Conservation (phyloP, 37 sponge, comb jelly and placozoan genomes). For the Cliona cf. orientalis region DNA sequence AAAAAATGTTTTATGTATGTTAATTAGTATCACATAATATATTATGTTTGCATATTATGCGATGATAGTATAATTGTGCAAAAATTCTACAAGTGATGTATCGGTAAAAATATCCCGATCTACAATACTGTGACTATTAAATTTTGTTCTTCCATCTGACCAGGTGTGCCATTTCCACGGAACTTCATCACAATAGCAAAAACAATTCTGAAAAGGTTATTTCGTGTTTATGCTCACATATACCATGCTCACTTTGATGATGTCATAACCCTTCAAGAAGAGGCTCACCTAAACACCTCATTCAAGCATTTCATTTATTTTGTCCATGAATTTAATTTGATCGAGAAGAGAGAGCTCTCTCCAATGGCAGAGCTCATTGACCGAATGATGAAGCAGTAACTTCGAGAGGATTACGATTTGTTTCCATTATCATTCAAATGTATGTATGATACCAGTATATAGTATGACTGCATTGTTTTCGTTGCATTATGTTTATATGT, state of each 20-base stretch:
- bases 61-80: too few species aligned
- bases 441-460: background rate
- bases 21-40: too few species aligned
- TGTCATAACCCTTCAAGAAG: slow-evolving; percentile 86
- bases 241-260: slow-evolving; percentile 97
- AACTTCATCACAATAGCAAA: slow-evolving; percentile 95
- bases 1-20: too few species aligned
- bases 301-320: slow-evolving; percentile 99
- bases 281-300: slow-evolving; percentile 98
- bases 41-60: too few species aligned
- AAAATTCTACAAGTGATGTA: too few species aligned
- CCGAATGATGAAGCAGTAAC: slow-evolving; percentile 61
- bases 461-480: background rate
- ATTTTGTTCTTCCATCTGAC: background rate
- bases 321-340: slow-evolving; percentile 94
- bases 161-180: slow-evolving; percentile 93
- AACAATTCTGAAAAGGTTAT: slow-evolving; percentile 96
- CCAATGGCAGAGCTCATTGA: slow-evolving; percentile 98
- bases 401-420: background rate
- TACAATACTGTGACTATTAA: background rate
- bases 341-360: slow-evolving; percentile 95
- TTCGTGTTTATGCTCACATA: slow-evolving; percentile 98
- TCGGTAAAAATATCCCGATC: background rate
- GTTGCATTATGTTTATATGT: too few species aligned
- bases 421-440: background rate